These are phyloP conservation scores for Antigone vipio DNA, from an alignment of 2,113 vertebrate genomes.

Conservation along the genomic window DNA sequence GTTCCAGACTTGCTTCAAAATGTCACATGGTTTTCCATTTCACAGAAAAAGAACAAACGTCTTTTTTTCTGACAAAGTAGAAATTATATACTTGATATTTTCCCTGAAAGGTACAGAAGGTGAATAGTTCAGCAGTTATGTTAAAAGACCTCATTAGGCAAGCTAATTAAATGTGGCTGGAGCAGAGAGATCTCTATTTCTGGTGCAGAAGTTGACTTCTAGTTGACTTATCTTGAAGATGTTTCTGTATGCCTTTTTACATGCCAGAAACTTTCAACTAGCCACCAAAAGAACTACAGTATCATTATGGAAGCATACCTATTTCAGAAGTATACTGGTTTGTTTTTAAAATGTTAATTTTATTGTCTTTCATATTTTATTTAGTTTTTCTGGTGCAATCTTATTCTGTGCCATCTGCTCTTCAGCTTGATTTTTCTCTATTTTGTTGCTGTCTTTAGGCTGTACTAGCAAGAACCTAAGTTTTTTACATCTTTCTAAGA, in stretches of 20 bases:
- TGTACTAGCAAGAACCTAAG: background rate
- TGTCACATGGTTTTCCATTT: background rate
- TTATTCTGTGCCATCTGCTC: background rate
- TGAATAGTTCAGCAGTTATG: slow-evolving; percentile 14
- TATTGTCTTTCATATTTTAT: background rate
- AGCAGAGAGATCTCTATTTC: background rate
- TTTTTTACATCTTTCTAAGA: background rate
- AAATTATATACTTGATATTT: background rate
- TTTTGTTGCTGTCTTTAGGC: background rate
- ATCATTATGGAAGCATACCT: background rate
- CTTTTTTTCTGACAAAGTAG: background rate
- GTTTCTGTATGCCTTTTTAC: background rate
- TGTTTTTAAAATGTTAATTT: background rate
- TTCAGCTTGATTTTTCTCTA: background rate
- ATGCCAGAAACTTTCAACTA: background rate
- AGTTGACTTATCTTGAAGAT: background rate
- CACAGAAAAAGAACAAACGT: background rate
- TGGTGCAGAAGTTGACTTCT: background rate
- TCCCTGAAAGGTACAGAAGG: background rate
- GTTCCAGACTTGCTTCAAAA: background rate
- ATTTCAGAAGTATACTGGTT: background rate
- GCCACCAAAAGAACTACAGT: background rate
- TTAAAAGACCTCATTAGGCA: slow-evolving; percentile 11
- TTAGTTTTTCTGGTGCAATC: background rate
- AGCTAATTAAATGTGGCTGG: slow-evolving; percentile 7